These are phyloP conservation scores for Gobionotothen gibberifrons DNA, from an alignment of 2,797 vertebrate genomes.

Conservation along the genomic window DNA sequence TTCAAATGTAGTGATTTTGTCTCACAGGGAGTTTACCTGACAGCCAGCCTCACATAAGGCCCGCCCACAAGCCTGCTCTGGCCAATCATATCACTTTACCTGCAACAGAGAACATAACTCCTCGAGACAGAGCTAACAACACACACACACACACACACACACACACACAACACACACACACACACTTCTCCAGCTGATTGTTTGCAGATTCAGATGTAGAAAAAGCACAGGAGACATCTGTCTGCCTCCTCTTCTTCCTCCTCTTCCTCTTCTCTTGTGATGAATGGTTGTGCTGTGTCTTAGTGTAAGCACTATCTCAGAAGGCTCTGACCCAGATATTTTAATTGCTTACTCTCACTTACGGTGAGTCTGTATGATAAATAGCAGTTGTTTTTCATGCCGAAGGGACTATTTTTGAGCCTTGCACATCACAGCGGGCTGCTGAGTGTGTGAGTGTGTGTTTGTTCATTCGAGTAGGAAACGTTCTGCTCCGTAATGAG, in stretches of 20 bases:
- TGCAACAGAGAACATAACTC: neutral
- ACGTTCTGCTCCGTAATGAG: constrained; percentile 53
- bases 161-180: constrained; percentile 4
- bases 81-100: constrained; percentile 1
- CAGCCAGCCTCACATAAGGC: neutral
- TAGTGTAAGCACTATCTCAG: constrained; percentile 71
- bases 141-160: constrained; percentile 11
- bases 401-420: constrained; percentile 65
- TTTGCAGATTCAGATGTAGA: constrained; percentile 33
- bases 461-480: constrained; percentile 20
- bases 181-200: constrained; percentile 16
- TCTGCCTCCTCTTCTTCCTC: constrained; percentile 20
- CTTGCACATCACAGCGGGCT: constrained; percentile 54
- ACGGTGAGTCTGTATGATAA: constrained; percentile 70
- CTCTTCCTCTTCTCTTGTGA: constrained; percentile 47
- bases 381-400: constrained; percentile 72
- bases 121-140: neutral
- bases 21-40: too few species aligned
- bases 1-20: too few species aligned
- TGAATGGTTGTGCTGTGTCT: constrained; percentile 61
- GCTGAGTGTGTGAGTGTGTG: constrained; percentile 27
- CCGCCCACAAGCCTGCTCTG: neutral
- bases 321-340: constrained; percentile 81
- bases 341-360: constrained; percentile 80
- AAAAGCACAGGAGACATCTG: constrained; percentile 7